These are phyloP conservation scores for Pinna nobilis DNA, from an alignment of 1,140 invertebrate species.

Conservation along the genomic window DNA sequence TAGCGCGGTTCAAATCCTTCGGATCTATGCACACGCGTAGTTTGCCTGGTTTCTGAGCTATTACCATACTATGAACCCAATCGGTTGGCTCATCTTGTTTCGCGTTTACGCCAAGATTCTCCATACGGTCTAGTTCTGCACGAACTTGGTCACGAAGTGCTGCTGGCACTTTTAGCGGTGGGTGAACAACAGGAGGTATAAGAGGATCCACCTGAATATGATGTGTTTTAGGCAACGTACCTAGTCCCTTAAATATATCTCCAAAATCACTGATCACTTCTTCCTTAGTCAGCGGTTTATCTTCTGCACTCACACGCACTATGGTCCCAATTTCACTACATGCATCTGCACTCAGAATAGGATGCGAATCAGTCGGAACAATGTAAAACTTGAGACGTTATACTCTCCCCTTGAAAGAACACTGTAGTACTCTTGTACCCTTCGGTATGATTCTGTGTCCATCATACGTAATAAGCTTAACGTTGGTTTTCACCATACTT, in stretches of 20 bases:
- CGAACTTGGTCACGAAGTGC: constrained; percentile 37
- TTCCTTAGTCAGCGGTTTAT: constrained; percentile 1
- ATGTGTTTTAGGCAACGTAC: constrained; percentile 34
- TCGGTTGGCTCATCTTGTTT: constrained; percentile 70
- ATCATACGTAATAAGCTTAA: constrained; percentile 16
- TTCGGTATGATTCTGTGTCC: not conserved
- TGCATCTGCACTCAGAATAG: constrained; percentile 1
- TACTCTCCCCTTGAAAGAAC: not conserved
- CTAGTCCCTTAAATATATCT: constrained; percentile 45
- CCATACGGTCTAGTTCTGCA: constrained; percentile 45
- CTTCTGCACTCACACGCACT: not conserved
- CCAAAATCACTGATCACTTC: constrained; percentile 20
- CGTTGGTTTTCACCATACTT: not conserved
- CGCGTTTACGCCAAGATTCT: constrained; percentile 41
- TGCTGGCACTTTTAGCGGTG: constrained; percentile 58
- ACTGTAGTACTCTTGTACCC: not conserved
- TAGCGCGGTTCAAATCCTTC: constrained; percentile 38
- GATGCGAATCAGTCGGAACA: not conserved
- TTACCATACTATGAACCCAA: constrained; percentile 75
- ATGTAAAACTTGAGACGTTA: constrained; percentile 15
- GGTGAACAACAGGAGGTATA: constrained; percentile 50
- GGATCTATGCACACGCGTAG: constrained; percentile 42
- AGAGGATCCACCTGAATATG: constrained; percentile 55
- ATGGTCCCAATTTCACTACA: constrained; percentile 20
- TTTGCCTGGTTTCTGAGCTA: constrained; percentile 71